phyloP scores from a whole-genome alignment of 2,888 invertebrate genomes.

The Epistrophe grossulariae region DNA sequence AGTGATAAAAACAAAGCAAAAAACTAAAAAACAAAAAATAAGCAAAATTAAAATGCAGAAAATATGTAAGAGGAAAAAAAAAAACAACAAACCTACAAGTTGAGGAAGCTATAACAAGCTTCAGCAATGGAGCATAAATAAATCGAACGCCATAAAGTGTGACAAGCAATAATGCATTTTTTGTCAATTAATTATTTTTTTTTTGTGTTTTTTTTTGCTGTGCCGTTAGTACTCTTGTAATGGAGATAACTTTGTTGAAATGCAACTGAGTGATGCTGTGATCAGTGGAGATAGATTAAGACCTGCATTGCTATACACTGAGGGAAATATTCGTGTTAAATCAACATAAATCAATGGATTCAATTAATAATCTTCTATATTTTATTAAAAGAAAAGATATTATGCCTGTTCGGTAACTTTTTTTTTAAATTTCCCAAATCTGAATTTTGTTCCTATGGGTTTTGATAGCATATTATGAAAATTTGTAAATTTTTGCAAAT shows the following conservation, averaged over 20 bases:
- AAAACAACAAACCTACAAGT: conserved; percentile 38
- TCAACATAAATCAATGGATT: neutral
- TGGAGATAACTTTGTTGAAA: conserved; percentile 68
- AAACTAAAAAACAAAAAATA: no score
- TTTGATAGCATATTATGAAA: no score
- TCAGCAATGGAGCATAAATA: conserved; percentile 67
- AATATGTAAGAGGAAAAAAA: conserved; percentile 39
- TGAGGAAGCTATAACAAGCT: conserved; percentile 61
- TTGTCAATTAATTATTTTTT: conserved; percentile 70
- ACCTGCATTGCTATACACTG: conserved; percentile 19
- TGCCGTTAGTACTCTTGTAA: conserved; percentile 62
- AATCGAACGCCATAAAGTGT: conserved; percentile 71
- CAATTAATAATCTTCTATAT: no score
- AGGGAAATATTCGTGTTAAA: neutral
- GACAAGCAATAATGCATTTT: conserved; percentile 68
- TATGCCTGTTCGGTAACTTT: no score
- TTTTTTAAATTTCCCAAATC: no score
- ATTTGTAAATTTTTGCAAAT: no score
- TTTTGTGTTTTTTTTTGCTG: conserved; percentile 21
- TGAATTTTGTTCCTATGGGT: no score
- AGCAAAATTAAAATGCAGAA: conserved; percentile 29
- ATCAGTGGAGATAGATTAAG: conserved; percentile 1
- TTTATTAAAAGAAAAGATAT: no score
- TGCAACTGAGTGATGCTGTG: conserved; percentile 48
- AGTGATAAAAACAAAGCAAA: conserved; percentile 41